Evolutionary conservation across 2,113 vertebrate genomes (phyloP).

Genomic region (Myodes glareolus): DNA sequence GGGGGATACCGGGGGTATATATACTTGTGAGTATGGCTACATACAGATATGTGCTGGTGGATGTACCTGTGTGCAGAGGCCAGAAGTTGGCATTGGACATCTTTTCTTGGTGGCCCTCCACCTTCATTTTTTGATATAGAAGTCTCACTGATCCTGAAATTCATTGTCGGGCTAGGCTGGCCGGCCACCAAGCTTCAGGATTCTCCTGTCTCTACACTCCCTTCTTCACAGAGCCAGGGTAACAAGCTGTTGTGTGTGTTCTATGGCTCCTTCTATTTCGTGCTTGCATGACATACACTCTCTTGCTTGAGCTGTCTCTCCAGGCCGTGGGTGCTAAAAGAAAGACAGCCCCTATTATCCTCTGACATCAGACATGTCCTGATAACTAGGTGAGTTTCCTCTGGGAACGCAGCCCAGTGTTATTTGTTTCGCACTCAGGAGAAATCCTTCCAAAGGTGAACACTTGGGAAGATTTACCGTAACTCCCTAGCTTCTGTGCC

Average conservation of each 20-base stretch:
- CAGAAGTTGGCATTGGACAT: background rate
- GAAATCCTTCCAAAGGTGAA: background rate
- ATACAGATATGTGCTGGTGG: background rate
- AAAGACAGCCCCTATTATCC: background rate
- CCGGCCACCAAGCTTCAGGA: background rate
- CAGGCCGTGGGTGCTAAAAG: background rate
- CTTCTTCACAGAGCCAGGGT: background rate
- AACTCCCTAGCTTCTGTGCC: background rate
- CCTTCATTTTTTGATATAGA: background rate
- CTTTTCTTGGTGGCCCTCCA: background rate
- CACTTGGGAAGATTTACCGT: background rate
- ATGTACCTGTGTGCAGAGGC: background rate
- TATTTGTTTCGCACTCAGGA: background rate
- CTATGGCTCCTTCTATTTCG: too few relatives aligned
- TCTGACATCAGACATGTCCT: background rate
- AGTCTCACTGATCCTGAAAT: background rate
- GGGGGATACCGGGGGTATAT: background rate
- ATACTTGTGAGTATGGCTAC: background rate
- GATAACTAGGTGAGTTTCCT: background rate
- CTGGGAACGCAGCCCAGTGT: background rate
- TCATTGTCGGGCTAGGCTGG: background rate
- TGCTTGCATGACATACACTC: background rate
- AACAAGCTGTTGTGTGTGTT: too few relatives aligned
- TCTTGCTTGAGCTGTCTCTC: background rate
- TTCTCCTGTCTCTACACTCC: background rate